Conservation (phyloP, 1,140 invertebrate genomes). For the Zaprionus ghesquierei region DNA sequence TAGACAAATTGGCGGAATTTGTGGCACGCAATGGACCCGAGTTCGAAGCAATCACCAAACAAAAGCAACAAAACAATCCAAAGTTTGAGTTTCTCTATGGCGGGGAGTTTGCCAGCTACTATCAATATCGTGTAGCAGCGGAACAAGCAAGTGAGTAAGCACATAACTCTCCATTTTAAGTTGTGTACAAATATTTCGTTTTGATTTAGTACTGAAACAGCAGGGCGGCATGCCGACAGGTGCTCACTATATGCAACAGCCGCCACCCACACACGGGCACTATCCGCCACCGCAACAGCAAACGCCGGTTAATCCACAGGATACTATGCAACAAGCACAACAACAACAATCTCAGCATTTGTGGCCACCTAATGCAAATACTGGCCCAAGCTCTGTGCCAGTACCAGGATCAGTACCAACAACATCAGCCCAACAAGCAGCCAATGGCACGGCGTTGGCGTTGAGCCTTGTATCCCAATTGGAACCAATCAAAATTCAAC, state of each 20-base stretch:
- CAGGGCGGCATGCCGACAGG: constrained; percentile 59
- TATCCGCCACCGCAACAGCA: constrained; percentile 55
- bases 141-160: constrained; percentile 73
- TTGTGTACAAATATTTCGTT: neutral
- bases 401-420: constrained; percentile 8
- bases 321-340: constrained; percentile 45
- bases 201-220: constrained; percentile 83
- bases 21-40: constrained; percentile 99
- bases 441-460: constrained; percentile 63
- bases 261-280: constrained; percentile 53
- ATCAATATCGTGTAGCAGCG: constrained; percentile 92
- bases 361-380: constrained; percentile 49
- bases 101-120: constrained; percentile 97
- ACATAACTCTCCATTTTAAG: neutral
- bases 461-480: constrained; percentile 81
- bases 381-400: constrained; percentile 4
- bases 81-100: constrained; percentile 98
- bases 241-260: constrained; percentile 51
- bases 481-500: constrained; percentile 86
- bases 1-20: constrained; percentile 99
- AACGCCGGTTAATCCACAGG: constrained; percentile 38
- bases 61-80: constrained; percentile 98
- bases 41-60: constrained; percentile 99
- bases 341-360: constrained; percentile 46
- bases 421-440: constrained; percentile 35